Percentiles rank a stretch among this genome's conserved stretches.
Evolutionary conservation across 2,113 vertebrate genomes (phyloP).

Genomic region (Hemichromis elongatus): DNA sequence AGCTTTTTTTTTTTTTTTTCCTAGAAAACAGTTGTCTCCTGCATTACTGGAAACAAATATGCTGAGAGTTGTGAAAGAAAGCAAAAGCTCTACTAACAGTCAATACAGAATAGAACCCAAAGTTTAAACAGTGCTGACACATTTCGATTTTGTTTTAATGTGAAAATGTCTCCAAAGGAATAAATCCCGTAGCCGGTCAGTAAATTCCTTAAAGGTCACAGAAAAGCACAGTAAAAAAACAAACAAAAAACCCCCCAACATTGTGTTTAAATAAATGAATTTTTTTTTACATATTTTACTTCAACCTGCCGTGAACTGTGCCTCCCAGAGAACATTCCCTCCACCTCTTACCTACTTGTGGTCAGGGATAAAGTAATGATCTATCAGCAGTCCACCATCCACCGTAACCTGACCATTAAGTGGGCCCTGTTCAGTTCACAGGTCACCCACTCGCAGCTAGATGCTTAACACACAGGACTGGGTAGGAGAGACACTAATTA

Average conservation of each 20-base stretch:
- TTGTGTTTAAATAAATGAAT: slow-evolving; percentile 14
- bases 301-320: slow-evolving; percentile 10
- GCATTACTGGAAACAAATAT: neutral
- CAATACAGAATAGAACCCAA: neutral
- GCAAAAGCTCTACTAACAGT: neutral
- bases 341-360: slow-evolving; percentile 10
- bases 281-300: slow-evolving; percentile 47
- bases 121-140: neutral
- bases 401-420: slow-evolving; percentile 45
- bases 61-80: neutral
- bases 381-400: slow-evolving; percentile 36
- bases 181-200: neutral
- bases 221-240: neutral
- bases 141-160: neutral
- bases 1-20: neutral
- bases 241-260: neutral
- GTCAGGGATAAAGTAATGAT: slow-evolving; percentile 52
- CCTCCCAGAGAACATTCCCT: slow-evolving; percentile 11
- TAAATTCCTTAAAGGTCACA: neutral
- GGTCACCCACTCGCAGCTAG: slow-evolving; percentile 57
- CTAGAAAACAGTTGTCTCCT: neutral
- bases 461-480: slow-evolving; percentile 28
- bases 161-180: neutral
- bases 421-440: slow-evolving; percentile 45
- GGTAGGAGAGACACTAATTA: slow-evolving; percentile 61